These are phyloP conservation scores for Smittia aterrima DNA, from an alignment of 2,888 invertebrate species.

Conservation along the genomic window DNA sequence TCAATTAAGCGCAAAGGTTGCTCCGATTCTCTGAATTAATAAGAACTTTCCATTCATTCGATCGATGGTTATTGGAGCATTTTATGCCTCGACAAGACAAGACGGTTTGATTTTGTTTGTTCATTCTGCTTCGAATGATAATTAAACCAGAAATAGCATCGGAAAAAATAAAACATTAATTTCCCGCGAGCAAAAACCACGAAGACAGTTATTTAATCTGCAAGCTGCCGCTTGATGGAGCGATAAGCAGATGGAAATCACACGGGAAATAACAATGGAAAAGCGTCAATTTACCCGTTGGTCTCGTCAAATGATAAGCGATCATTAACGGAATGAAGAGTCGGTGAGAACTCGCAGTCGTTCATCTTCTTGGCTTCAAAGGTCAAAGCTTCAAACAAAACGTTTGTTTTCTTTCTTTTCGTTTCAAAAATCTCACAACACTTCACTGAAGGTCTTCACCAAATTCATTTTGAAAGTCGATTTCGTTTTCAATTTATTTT, in stretches of 20 bases:
- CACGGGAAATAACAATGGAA: neutral
- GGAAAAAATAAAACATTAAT: no score
- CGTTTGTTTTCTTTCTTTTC: neutral
- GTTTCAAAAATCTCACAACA: neutral
- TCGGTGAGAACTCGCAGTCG: neutral
- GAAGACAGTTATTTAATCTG: neutral
- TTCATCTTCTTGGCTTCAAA: constrained; percentile 17
- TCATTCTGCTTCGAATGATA: no score
- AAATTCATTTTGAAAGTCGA: neutral
- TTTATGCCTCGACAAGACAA: no score
- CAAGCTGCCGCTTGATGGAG: neutral
- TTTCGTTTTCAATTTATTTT: neutral
- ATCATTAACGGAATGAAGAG: constrained; percentile 16
- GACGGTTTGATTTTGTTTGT: no score
- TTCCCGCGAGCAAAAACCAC: no score
- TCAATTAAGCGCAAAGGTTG: no score
- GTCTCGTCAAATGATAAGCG: constrained; percentile 22
- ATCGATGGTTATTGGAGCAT: no score
- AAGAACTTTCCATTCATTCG: no score
- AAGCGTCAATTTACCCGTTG: constrained; percentile 10
- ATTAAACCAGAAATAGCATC: no score
- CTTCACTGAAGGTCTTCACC: neutral
- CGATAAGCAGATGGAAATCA: neutral
- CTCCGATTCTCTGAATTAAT: no score
- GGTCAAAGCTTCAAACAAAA: constrained; percentile 9